Evolutionary conservation across 1,140 invertebrate genomes (phyloP), one percentile per base, ranked within the genome.

Genomic region (Pararge aegeria): DNA sequence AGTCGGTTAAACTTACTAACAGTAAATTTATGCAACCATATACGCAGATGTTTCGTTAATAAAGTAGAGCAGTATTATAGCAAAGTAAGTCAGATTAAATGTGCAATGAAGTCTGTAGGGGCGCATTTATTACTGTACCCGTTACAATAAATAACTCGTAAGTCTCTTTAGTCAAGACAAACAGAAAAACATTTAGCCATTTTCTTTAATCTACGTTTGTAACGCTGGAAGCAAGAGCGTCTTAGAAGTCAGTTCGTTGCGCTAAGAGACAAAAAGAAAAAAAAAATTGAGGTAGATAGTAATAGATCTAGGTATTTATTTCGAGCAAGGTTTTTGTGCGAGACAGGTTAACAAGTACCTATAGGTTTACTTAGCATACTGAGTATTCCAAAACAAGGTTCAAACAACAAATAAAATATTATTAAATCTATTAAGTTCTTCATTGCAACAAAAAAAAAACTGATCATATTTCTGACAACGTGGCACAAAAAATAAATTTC

Each of bases 141-240:
- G 42, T 46, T 51, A 51, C 19, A 55, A 60, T 55, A 59, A 65
- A 48, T 60, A 60, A 60, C 52, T 60, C 30, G 52, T 54, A 48
- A 40, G 60, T 40, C 58, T 20, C 57, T 40, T 60, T 56, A 55
- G 56, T 42, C 37, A 37, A 42, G 49, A 52, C 42, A 34, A 63
- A 54, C 59, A 46, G 42, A 46, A 75, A 78, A 74, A 78, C 73
- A 73, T 78, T 76, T 73, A 76, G 69, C 62, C 70, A 73, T 70
- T 78, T 82, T 70, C 64, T 70, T 75, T 75, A 72, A 72, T 75
- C 73, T 63, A 62, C 56, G 37, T 50, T 55, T 37, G 61, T 46
- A 61, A 69, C 68, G 71, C 73, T 55, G 66, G 61, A 59, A 75
- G 63, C 64, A 65, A 61, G 64, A 60, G 56, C 61, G 59, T 66